Conservation (phyloP, 1,140 invertebrate species). For the Pseudobourletiella spinata region DNA sequence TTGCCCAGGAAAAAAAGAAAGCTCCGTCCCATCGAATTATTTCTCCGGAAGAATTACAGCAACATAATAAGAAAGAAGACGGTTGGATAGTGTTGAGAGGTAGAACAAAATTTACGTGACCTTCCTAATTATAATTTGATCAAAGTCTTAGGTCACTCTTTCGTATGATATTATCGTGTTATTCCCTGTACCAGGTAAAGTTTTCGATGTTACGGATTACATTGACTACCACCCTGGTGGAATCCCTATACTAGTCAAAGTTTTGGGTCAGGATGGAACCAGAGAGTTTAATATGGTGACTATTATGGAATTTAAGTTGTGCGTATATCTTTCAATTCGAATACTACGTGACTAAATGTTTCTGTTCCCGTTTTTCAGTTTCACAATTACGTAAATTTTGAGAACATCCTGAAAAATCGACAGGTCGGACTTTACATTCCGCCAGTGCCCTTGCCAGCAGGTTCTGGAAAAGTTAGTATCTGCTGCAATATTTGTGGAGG, state of each 20-base stretch:
- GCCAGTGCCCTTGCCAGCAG: neutral
- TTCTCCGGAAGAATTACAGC: conserved; percentile 2
- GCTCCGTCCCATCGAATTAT: neutral
- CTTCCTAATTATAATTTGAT: neutral
- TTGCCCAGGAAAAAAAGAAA: neutral
- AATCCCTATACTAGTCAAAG: conserved; percentile 16
- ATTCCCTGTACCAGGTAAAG: conserved; percentile 9
- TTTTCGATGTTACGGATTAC: conserved; percentile 30
- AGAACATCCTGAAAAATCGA: conserved; percentile 13
- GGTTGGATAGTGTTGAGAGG: conserved; percentile 26
- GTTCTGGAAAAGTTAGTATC: neutral
- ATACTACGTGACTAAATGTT: too few relatives aligned
- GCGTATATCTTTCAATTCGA: too few relatives aligned
- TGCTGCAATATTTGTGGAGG: conserved; percentile 8
- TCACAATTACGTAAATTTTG: conserved; percentile 26
- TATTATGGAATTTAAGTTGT: too few relatives aligned
- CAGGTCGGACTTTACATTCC: conserved; percentile 13
- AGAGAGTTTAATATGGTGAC: conserved; percentile 14
- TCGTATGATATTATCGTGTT: neutral
- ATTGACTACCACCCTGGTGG: conserved; percentile 26
- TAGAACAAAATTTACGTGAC: neutral
- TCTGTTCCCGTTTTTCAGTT: conserved; percentile 5
- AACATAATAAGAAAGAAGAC: conserved; percentile 18
- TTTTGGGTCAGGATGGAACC: conserved; percentile 24
- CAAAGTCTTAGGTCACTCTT: neutral